Evolutionary conservation across 2,888 invertebrate species (phyloP), one percentile per base, ranked within the genome.

Genomic region (Aethes cnicana): DNA sequence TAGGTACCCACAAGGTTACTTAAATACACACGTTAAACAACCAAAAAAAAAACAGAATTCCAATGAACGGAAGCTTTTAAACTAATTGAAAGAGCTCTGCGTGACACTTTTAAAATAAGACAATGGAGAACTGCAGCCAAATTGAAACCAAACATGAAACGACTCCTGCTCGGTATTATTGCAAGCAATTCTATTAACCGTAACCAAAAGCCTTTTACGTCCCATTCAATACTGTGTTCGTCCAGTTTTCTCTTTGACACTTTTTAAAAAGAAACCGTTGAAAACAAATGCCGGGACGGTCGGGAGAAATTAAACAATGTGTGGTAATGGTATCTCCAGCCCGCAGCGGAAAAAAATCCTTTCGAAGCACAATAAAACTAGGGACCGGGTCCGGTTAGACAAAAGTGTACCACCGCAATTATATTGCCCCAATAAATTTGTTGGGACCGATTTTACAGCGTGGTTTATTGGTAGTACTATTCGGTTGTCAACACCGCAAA

Each of bases 321-420:
- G 59, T 57, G 63, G 62, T n/a, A n/a, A 53, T 58, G 69, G 69
- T 74, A 75, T 70, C 68, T 70, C 62, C 70, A 57, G 74, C 64
- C 49, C 58, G 47, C 59, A 64, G 62, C 68, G n/a, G n/a, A 72
- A 72, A 80, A 50, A 77, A 75, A 68, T 57, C 61, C 62, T 77
- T 73, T 69, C 57, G 63, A 63, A 56, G 68, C 36, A 65, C 70
- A 77, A 80, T 81, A 83, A 82, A 82, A 79, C 61, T 62, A 61
- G 72, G 64, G 68, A 61, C 65, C 55, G 64, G 67, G 68, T 48
- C 64, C 66, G 55, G 64, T 62, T 66, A 77, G 62, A 81, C 77
- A 82, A 85, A 74, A 69, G 73, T 64, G 67, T 69, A 70, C 65
- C 68, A 80, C 85, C 82, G 71, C 83, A 84, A 81, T 84, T 81